These are phyloP conservation scores for Pocillopora damicornis DNA, from an alignment of 64 coral and sea anemone species.

Conservation along the genomic window DNA sequence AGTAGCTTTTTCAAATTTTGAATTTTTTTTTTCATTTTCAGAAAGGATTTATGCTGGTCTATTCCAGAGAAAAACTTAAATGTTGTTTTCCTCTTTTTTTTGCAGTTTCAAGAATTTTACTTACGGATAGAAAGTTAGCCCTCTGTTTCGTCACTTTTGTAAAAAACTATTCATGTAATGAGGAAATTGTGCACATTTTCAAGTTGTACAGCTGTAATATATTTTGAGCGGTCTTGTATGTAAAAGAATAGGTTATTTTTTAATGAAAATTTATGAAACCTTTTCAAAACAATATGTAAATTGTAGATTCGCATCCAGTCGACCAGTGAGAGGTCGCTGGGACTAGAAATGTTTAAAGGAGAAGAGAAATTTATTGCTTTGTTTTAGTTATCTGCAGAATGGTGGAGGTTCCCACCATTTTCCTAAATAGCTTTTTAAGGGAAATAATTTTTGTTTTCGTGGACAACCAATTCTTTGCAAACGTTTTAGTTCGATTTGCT, in stretches of 20 bases:
- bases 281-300: conserved; percentile 26
- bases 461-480: not conserved
- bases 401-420: not conserved
- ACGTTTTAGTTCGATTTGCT: not conserved
- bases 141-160: not conserved
- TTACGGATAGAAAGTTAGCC: not conserved
- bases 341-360: conserved; percentile 2
- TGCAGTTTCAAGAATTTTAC: conserved; percentile 1
- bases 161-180: not conserved
- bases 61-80: not conserved
- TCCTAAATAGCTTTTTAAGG: not conserved
- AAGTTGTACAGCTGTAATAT: conserved; percentile 16
- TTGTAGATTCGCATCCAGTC: not conserved
- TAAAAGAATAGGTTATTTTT: conserved; percentile 29
- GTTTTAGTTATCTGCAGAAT: not conserved
- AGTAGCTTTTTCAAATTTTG: too few relatives aligned
- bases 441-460: not conserved
- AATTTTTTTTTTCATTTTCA: too few relatives aligned
- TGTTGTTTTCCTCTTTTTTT: not conserved
- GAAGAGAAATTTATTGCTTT: conserved; percentile 31
- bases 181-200: not conserved
- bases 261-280: conserved; percentile 9
- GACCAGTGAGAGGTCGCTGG: not conserved
- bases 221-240: not conserved
- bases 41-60: not conserved